These are phyloP conservation scores for Cryptocephalus moraei DNA, from an alignment of 2,888 invertebrate species.

Conservation along the genomic window DNA sequence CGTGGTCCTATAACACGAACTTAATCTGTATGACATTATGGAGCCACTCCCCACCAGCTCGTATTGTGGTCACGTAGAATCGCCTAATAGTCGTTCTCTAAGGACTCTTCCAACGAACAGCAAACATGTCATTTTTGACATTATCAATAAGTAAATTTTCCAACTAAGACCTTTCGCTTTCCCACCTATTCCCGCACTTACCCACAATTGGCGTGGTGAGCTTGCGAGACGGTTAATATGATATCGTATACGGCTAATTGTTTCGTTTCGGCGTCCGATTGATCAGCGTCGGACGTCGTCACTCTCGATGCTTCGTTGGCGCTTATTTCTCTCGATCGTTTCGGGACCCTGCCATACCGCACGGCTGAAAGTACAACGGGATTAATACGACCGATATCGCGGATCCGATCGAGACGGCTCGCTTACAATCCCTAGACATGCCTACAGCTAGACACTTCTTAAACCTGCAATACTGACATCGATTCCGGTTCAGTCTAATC, in stretches of 20 bases:
- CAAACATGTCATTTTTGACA: no score
- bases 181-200: slow-evolving; percentile 1
- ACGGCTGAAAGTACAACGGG: slow-evolving; percentile 59
- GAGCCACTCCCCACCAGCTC: no score
- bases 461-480: slow-evolving; percentile 93
- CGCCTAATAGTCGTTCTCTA: no score
- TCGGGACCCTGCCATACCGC: slow-evolving; percentile 92
- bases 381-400: neutral
- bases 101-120: no score
- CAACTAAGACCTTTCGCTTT: neutral
- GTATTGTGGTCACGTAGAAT: no score
- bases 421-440: slow-evolving; percentile 96
- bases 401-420: slow-evolving; percentile 12
- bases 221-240: slow-evolving; percentile 68
- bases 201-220: slow-evolving; percentile 79
- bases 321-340: slow-evolving; percentile 76
- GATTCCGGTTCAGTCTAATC: slow-evolving; percentile 85
- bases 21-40: no score
- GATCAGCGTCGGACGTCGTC: slow-evolving; percentile 37
- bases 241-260: slow-evolving; percentile 66
- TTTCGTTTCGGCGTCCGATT: slow-evolving; percentile 38
- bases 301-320: slow-evolving; percentile 42
- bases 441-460: slow-evolving; percentile 94
- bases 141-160: no score
- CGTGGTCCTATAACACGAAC: no score